These are phyloP conservation scores for Graptemys geographica DNA, from an alignment of 2,797 vertebrate genomes.

Conservation along the genomic window DNA sequence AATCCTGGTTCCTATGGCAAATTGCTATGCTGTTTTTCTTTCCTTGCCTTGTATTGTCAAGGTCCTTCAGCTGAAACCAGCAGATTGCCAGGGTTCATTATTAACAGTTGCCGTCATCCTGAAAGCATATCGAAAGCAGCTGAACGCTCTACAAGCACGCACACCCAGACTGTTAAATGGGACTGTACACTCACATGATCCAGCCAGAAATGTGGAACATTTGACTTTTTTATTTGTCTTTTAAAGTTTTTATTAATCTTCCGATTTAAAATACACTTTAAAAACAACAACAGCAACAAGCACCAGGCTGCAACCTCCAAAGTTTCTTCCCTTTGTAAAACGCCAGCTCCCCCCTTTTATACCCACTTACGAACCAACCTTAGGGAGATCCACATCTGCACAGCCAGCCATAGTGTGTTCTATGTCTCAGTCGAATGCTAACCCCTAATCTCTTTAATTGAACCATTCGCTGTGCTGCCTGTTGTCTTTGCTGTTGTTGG, in stretches of 20 bases:
- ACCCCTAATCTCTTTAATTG: not conserved
- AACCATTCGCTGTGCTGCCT: not conserved
- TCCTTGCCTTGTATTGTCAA: not conserved
- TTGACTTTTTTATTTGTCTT: fast-evolving
- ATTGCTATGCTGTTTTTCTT: fast-evolving
- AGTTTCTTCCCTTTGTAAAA: not conserved
- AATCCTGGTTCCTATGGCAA: not conserved
- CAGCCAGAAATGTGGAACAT: fast-evolving
- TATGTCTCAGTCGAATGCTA: fast-evolving
- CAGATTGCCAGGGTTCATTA: not conserved
- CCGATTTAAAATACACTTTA: not conserved
- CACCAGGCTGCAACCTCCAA: not conserved
- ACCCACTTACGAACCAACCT: fast-evolving
- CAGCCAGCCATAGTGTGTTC: not conserved
- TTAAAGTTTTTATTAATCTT: not conserved
- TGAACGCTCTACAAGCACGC: not conserved
- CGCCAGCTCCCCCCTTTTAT: fast-evolving
- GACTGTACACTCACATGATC: not conserved
- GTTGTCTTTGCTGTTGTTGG: not conserved
- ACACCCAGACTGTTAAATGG: not conserved
- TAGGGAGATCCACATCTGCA: not conserved
- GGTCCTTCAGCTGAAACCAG: not conserved
- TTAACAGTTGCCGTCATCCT: not conserved
- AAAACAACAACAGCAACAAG: not conserved
- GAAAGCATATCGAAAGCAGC: not conserved